phyloP scores from a whole-genome alignment of 2,888 invertebrate species.

The Cinara cedri region DNA sequence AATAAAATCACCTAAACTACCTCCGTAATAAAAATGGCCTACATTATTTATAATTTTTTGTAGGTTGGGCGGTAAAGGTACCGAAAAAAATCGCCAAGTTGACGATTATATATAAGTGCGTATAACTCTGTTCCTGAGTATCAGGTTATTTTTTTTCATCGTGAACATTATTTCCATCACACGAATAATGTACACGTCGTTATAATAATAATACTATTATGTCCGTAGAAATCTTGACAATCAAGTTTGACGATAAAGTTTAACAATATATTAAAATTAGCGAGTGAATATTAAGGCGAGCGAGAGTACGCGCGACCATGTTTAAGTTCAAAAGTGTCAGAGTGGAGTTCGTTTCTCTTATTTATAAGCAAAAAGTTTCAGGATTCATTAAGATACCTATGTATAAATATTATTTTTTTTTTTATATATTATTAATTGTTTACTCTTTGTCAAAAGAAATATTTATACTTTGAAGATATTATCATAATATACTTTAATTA shows the following conservation, averaged over 20 bases:
- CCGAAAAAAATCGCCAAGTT: no score
- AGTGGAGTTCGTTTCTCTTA: slow-evolving; percentile 27
- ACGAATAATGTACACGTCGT: neutral
- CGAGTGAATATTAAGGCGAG: slow-evolving; percentile 7
- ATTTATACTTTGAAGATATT: slow-evolving; percentile 19
- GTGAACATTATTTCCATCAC: neutral
- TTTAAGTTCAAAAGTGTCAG: slow-evolving; percentile 44
- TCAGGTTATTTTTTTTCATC: no score
- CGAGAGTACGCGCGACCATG: slow-evolving; percentile 8
- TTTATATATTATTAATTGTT: slow-evolving; percentile 11
- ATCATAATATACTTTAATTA: slow-evolving; percentile 5
- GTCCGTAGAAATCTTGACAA: neutral
- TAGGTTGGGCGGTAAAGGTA: no score
- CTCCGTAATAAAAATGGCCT: no score
- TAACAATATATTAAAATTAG: slow-evolving; percentile 53
- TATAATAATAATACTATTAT: neutral
- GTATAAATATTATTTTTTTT: neutral
- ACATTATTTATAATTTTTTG: no score
- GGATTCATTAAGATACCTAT: slow-evolving; percentile 12
- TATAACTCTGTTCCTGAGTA: no score
- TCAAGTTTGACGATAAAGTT: slow-evolving; percentile 50
- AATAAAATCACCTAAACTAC: no score
- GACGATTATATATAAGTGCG: no score
- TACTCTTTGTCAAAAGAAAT: slow-evolving; percentile 25
- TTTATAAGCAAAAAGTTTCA: slow-evolving; percentile 50